Evolutionary conservation across 1,140 invertebrate species (phyloP).

Genomic region (Drosophila orena): DNA sequence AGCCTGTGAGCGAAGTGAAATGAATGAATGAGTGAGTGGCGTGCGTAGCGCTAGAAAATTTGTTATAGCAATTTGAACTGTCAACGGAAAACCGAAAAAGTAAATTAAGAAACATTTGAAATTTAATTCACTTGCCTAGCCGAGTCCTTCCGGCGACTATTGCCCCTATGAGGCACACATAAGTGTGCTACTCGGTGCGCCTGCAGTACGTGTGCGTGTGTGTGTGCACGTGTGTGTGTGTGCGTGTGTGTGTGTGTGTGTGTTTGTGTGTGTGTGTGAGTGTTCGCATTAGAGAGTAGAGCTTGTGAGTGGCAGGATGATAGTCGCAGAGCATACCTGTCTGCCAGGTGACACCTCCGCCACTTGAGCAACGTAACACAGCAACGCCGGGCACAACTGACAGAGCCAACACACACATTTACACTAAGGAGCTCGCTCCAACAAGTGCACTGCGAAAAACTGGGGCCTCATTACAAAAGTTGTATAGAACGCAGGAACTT

Average conservation of each 20-base stretch:
- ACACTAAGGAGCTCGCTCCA: neutral
- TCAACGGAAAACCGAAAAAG: conserved; percentile 82
- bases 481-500: no score
- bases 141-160: conserved; percentile 22
- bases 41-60: conserved; percentile 80
- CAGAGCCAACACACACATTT: conserved; percentile 21
- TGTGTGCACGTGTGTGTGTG: no score
- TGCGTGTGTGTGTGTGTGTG: no score
- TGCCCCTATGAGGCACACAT: neutral
- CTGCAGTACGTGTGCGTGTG: no score
- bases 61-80: conserved; percentile 83
- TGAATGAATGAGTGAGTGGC: conserved; percentile 78
- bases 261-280: neutral
- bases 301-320: conserved; percentile 50
- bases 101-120: conserved; percentile 84
- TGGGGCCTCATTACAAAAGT: neutral
- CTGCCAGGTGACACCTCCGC: conserved; percentile 76
- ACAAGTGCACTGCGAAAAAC: conserved; percentile 7
- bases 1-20: conserved; percentile 61
- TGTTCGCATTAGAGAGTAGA: conserved; percentile 18
- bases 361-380: conserved; percentile 64
- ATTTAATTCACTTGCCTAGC: conserved; percentile 75
- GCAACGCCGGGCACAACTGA: conserved; percentile 35
- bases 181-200: no score
- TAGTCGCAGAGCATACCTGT: conserved; percentile 57